Evolutionary conservation across 2,113 vertebrate species (phyloP), one percentile per base, ranked within the genome.

Genomic region (Telmatochromis sp.): DNA sequence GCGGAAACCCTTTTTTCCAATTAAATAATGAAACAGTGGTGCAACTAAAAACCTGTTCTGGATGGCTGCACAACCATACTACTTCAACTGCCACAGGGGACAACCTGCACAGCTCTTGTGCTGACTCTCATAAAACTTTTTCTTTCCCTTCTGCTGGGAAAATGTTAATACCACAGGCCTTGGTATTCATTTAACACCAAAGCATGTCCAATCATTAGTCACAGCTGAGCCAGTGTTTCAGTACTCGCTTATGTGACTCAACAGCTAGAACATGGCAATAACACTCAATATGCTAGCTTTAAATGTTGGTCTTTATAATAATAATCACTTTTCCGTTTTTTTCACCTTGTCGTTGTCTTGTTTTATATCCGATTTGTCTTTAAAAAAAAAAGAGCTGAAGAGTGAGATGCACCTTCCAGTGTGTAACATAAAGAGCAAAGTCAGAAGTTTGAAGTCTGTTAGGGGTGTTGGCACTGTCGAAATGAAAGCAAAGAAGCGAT

Each of bases 21-120:
- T 96, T 97, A 95, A 97, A 97, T 96, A 96, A 97, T 97, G 96
- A 90, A 97, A 96, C 80, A 96, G 96, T 54, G 54, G 87, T 96
- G 96, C 96, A 97, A 96, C 96, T 95, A 92, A 96, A 94, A 96
- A 93, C 96, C 96, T 81, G 95, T 94, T 96, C 90, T 89, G 96
- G 93, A 86, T 93, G 95, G 91, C 94, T 95, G 95, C 94, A 92
- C 93, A 83, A 82, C 63, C 92, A 81, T 40, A 85, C 90, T 51
- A 82, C 84, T 87, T 87, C 87, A 81, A 65, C 84, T 28, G 89
- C 83, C 58, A 88, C 65, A 70, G 17, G 73, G 83, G 60, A 42
- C 8, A 85, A 89, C 87, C 82, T 42, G 81, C 87, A 87, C 78
- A 81, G 85, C 23, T 63, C 82, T 86, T 73, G 53, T 21, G 6